Conservation (phyloP, 2,888 invertebrate genomes). For the Cephus rjabovi region DNA sequence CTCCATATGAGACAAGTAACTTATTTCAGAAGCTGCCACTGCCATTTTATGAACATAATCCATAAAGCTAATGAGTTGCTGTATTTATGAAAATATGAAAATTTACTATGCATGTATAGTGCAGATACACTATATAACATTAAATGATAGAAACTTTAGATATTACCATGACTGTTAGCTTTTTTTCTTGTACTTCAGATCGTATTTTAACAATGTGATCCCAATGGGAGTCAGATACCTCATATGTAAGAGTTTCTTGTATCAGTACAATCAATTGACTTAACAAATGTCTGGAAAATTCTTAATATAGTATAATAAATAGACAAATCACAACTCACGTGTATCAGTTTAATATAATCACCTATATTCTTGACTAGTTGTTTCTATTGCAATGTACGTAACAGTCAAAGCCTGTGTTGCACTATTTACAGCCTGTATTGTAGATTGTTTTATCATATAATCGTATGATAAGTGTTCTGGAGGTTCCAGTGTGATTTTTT, state of each 20-base stretch:
- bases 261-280: constrained; percentile 49
- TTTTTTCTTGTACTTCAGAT: constrained; percentile 50
- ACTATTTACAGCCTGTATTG: constrained; percentile 55
- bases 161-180: constrained; percentile 50
- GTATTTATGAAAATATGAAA: not conserved
- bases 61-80: constrained; percentile 55
- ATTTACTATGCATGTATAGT: not conserved
- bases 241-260: constrained; percentile 46
- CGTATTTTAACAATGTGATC: constrained; percentile 53
- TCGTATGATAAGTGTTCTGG: constrained; percentile 52
- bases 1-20: constrained; percentile 59
- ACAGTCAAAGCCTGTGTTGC: constrained; percentile 56
- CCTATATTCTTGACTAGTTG: constrained; percentile 57
- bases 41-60: constrained; percentile 59
- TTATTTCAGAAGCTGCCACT: constrained; percentile 53
- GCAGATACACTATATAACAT: not conserved
- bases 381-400: constrained; percentile 54
- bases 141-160: not conserved
- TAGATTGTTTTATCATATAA: constrained; percentile 57
- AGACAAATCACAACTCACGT: not conserved
- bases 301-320: not conserved
- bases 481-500: constrained; percentile 47
- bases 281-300: constrained; percentile 44
- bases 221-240: constrained; percentile 51
- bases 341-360: constrained; percentile 28